Evolutionary conservation across 1,140 invertebrate genomes (phyloP).

Genomic region (Aphis gossypii): DNA sequence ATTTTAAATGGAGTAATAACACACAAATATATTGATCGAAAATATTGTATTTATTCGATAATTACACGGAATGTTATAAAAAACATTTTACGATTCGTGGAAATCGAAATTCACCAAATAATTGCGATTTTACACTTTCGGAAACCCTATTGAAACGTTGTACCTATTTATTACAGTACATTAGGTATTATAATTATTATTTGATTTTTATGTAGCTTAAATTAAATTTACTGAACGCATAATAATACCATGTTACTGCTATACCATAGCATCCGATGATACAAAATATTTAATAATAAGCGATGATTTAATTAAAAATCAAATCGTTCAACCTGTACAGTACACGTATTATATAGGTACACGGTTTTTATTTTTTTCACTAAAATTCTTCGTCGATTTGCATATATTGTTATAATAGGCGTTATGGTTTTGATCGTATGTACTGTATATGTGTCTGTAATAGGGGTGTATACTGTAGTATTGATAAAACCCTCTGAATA

Average conservation of each 20-base stretch:
- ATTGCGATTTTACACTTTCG: too few relatives aligned
- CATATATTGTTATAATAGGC: background rate
- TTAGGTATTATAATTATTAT: too few relatives aligned
- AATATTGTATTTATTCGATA: too few relatives aligned
- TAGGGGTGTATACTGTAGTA: background rate
- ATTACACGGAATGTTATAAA: too few relatives aligned
- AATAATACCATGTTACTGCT: background rate
- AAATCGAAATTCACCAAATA: too few relatives aligned
- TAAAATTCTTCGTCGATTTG: background rate
- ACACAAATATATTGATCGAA: too few relatives aligned
- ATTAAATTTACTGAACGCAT: background rate
- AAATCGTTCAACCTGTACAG: background rate
- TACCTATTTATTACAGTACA: too few relatives aligned
- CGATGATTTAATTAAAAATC: background rate
- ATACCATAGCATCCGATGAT: too few relatives aligned
- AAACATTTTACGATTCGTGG: too few relatives aligned
- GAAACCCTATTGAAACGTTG: too few relatives aligned
- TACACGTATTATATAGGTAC: too few relatives aligned
- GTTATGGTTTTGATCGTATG: background rate
- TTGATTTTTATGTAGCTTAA: background rate
- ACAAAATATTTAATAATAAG: background rate
- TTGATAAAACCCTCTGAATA: slow-evolving; percentile 8
- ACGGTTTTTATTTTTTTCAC: background rate
- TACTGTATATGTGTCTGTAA: background rate
- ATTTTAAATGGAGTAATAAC: too few relatives aligned